Conservation (phyloP, 2,888 invertebrate genomes). For the Ligdia adustata region DNA sequence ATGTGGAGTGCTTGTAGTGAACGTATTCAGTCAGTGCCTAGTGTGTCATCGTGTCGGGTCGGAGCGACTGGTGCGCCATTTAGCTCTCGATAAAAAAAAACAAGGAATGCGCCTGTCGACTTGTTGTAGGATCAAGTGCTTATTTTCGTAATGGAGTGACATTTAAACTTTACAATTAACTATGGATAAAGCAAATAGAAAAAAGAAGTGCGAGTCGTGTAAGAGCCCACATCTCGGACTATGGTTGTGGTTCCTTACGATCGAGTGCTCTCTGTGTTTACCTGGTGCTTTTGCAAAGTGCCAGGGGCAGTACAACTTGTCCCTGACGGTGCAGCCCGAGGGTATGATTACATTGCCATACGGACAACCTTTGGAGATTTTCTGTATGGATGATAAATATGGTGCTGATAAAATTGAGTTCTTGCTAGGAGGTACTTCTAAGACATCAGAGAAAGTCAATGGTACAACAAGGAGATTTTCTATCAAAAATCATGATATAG, state of each 20-base stretch:
- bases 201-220: slow-evolving; percentile 60
- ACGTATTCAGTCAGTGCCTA: slow-evolving; percentile 65
- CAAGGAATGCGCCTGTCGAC: slow-evolving; percentile 65
- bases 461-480: slow-evolving; percentile 85
- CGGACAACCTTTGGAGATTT: slow-evolving; percentile 86
- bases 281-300: slow-evolving; percentile 66
- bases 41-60: slow-evolving; percentile 74
- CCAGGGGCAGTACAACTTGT: slow-evolving; percentile 53
- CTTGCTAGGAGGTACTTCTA: slow-evolving; percentile 37
- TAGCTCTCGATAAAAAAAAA: slow-evolving; percentile 63
- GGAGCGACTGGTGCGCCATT: slow-evolving; percentile 75
- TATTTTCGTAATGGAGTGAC: slow-evolving; percentile 69
- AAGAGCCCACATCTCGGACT: slow-evolving; percentile 58
- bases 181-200: slow-evolving; percentile 63
- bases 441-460: slow-evolving; percentile 82
- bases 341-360: slow-evolving; percentile 84
- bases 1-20: slow-evolving; percentile 50
- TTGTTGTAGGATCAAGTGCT: slow-evolving; percentile 53
- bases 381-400: slow-evolving; percentile 83
- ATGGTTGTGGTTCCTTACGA: slow-evolving; percentile 68
- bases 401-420: slow-evolving; percentile 75
- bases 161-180: slow-evolving; percentile 48
- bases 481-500: slow-evolving; percentile 80
- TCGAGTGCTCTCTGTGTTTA: slow-evolving; percentile 64
- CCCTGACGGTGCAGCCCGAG: slow-evolving; percentile 74